phyloP scores from a whole-genome alignment of 2,797 vertebrate species.

The Nasua narica region DNA sequence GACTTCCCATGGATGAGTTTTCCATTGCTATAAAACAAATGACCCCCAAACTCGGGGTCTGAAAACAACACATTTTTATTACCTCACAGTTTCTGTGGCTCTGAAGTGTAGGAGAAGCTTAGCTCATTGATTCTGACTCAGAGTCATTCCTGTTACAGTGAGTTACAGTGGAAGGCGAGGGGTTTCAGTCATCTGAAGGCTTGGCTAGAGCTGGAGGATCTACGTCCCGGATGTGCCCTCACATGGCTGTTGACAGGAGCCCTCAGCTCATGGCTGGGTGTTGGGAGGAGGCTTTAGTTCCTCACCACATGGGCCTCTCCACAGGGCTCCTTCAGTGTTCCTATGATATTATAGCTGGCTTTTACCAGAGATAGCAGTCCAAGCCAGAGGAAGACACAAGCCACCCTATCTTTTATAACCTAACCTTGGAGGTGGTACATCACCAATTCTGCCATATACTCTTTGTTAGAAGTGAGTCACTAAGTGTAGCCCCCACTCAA shows the following conservation, averaged over 20 bases:
- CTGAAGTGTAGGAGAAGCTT: neutral
- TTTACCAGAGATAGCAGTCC: neutral
- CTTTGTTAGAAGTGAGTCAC: neutral
- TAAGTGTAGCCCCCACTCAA: neutral
- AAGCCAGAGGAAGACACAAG: neutral
- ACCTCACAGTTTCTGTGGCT: neutral
- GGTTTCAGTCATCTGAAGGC: neutral
- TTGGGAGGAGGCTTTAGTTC: neutral
- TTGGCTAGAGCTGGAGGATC: neutral
- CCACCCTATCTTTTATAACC: neutral
- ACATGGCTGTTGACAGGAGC: neutral
- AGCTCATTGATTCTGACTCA: neutral
- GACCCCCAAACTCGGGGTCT: neutral
- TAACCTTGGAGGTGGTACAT: neutral
- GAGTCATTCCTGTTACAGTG: neutral
- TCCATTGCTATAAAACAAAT: neutral
- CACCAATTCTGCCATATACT: neutral
- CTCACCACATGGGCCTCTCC: neutral
- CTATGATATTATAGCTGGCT: neutral
- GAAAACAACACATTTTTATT: neutral
- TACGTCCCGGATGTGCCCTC: neutral
- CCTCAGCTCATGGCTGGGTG: neutral
- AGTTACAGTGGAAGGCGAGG: neutral
- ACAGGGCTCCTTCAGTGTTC: neutral
- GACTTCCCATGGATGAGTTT: neutral